Percentiles rank a stretch among this genome's conserved stretches.
phyloP scores from a whole-genome alignment of 2,888 invertebrate genomes.

The Hypomecis atomaria region DNA sequence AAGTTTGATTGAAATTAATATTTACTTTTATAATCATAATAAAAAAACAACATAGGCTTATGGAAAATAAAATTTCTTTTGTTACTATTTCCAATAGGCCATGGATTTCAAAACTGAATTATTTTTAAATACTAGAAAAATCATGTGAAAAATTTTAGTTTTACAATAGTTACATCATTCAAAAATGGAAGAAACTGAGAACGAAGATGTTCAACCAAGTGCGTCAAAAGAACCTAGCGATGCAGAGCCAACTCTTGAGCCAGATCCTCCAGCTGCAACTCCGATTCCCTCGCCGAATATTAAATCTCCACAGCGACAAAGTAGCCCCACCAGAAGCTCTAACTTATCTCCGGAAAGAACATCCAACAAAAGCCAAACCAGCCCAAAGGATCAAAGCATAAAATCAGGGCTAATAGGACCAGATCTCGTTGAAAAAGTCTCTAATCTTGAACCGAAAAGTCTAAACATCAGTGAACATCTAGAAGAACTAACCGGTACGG shows the following conservation, averaged over 20 bases:
- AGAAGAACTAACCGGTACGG: slow-evolving; percentile 58
- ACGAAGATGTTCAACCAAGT: slow-evolving; percentile 23
- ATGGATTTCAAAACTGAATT: slow-evolving; percentile 49
- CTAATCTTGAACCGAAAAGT: slow-evolving; percentile 56
- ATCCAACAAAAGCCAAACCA: slow-evolving; percentile 23
- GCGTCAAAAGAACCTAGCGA: slow-evolving; percentile 23
- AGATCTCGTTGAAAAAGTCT: slow-evolving; percentile 47
- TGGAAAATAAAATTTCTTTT: slow-evolving; percentile 34
- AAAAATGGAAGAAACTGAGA: slow-evolving; percentile 34
- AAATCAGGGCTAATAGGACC: slow-evolving; percentile 43
- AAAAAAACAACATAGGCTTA: neutral
- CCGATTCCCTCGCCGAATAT: slow-evolving; percentile 3
- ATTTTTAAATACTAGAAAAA: slow-evolving; percentile 34
- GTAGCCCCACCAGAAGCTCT: slow-evolving; percentile 29
- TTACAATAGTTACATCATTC: slow-evolving; percentile 1
- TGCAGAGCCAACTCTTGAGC: neutral
- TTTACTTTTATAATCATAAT: neutral
- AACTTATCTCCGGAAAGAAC: slow-evolving; percentile 15
- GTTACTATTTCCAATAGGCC: slow-evolving; percentile 58
- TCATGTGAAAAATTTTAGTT: slow-evolving; percentile 50
- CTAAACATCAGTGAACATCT: slow-evolving; percentile 57
- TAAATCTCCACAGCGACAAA: slow-evolving; percentile 25
- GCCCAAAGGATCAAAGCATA: slow-evolving; percentile 40
- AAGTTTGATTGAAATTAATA: neutral
- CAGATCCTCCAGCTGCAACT: slow-evolving; percentile 6